Conservation (phyloP, 2,113 vertebrate species). For the Silurus meridionalis region DNA sequence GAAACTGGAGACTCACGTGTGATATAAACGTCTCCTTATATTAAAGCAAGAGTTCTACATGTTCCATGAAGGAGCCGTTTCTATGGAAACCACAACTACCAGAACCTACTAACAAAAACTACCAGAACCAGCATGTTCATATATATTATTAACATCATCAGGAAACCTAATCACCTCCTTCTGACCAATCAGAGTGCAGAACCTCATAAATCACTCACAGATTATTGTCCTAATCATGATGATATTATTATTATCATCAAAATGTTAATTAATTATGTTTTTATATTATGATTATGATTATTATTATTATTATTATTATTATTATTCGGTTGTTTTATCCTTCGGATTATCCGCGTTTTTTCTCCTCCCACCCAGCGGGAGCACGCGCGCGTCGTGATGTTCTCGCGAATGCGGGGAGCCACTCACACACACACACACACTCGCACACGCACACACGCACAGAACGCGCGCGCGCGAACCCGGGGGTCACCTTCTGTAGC, state of each 20-base stretch:
- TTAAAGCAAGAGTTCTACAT: too few relatives aligned
- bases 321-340: not conserved
- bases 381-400: constrained; percentile 33
- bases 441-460: not conserved
- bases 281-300: not conserved
- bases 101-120: too few relatives aligned
- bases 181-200: not conserved
- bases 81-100: not conserved
- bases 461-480: constrained; percentile 13
- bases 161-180: not conserved
- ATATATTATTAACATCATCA: too few relatives aligned
- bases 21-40: too few relatives aligned
- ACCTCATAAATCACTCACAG: not conserved
- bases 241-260: not conserved
- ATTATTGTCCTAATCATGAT: not conserved
- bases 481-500: constrained; percentile 42
- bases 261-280: too few relatives aligned
- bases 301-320: not conserved
- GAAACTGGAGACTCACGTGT: too few relatives aligned
- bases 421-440: constrained; percentile 10
- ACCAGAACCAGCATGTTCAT: not conserved
- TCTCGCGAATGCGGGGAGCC: not conserved
- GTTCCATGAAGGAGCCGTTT: not conserved
- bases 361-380: constrained; percentile 15
- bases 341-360: not conserved